Conservation (phyloP, 23 tunicate genomes). For the Halocynthia roretzi region DNA sequence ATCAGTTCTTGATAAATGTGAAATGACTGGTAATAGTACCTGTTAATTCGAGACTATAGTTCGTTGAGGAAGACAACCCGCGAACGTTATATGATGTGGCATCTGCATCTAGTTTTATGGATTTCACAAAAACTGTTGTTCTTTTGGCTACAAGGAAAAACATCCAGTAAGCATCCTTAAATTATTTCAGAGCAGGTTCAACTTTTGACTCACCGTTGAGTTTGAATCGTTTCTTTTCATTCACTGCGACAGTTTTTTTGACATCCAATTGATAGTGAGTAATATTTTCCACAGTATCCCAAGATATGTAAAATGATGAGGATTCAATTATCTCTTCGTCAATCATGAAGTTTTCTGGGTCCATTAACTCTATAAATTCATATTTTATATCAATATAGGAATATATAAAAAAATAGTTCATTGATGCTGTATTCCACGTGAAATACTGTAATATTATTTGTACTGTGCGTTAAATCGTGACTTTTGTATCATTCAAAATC, state of each 20-base stretch:
- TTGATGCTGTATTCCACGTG: neutral
- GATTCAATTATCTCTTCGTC: constrained; percentile 33
- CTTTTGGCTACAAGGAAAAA: constrained; percentile 1
- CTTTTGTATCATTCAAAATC: neutral
- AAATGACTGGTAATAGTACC: constrained; percentile 15
- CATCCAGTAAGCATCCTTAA: neutral
- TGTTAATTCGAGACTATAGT: constrained; percentile 66
- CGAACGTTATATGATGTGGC: neutral
- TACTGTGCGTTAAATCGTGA: too few species aligned
- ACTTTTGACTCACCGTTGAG: neutral
- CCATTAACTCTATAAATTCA: constrained; percentile 27
- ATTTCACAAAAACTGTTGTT: neutral
- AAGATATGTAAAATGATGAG: constrained; percentile 38
- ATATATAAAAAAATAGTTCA: neutral
- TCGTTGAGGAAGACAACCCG: constrained; percentile 47
- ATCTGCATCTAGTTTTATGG: neutral
- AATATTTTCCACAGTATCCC: constrained; percentile 41
- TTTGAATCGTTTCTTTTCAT: neutral
- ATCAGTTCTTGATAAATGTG: neutral
- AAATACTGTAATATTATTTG: neutral
- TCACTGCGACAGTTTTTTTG: neutral
- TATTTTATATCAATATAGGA: neutral
- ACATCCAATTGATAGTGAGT: constrained; percentile 38
- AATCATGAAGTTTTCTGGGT: constrained; percentile 29
- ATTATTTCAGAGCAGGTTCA: neutral